phyloP scores from a whole-genome alignment of 2,113 vertebrate genomes.

The Ochotona princeps region DNA sequence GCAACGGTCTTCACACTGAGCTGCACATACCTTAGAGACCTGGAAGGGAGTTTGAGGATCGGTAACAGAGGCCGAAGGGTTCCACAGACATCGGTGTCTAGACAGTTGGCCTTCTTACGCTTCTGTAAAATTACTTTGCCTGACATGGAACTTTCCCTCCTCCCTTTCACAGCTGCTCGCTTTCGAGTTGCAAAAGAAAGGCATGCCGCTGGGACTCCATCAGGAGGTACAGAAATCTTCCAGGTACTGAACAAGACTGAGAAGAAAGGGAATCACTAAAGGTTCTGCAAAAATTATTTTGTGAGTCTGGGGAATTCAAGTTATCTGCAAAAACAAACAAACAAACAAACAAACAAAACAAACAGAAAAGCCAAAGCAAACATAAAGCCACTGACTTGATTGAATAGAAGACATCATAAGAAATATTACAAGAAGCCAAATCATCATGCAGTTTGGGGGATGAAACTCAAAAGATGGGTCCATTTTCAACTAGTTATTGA shows the following conservation, averaged over 20 bases:
- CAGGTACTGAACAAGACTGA: not conserved
- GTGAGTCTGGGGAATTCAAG: not conserved
- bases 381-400: not conserved
- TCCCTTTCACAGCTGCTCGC: not conserved
- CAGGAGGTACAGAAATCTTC: not conserved
- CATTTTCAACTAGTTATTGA: not conserved
- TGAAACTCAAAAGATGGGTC: not conserved
- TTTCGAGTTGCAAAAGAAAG: not conserved
- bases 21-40: not conserved
- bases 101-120: not conserved
- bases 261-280: not conserved
- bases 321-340: not conserved
- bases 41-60: not conserved
- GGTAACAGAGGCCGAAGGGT: not conserved
- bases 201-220: not conserved
- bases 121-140: not conserved
- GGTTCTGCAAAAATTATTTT: not conserved
- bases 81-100: not conserved
- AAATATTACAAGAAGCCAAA: conserved; percentile 4
- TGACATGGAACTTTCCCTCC: not conserved
- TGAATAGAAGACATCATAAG: not conserved
- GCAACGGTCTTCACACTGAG: not conserved
- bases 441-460: not conserved
- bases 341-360: not conserved
- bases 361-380: too few species aligned